A percentile compares a stretch with the other conserved stretches of the same genome.
phyloP scores from a whole-genome alignment of 2,797 vertebrate genomes.

The Gephyroberyx darwinii region DNA sequence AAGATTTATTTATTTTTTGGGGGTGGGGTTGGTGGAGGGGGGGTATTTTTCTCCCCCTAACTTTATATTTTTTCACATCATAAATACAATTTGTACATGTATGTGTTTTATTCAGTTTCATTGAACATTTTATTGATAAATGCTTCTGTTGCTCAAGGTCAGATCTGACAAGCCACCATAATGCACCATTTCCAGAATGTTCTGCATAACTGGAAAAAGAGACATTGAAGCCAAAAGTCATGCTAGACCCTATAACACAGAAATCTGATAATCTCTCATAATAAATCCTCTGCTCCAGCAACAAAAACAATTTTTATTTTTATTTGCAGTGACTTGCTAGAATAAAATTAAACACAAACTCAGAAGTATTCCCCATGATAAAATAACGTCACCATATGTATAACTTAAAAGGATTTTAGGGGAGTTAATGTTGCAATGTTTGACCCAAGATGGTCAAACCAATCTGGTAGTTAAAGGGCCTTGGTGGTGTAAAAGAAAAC shows the following conservation, averaged over 20 bases:
- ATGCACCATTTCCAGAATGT: neutral
- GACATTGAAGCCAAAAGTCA: constrained; percentile 14
- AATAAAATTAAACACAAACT: neutral
- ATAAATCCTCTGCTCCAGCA: constrained; percentile 31
- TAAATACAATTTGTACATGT: neutral
- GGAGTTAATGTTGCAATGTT: neutral
- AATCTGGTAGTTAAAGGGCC: neutral
- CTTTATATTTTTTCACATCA: neutral
- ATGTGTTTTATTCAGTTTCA: neutral
- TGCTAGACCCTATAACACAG: neutral
- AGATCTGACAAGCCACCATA: constrained; percentile 13
- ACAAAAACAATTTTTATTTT: neutral
- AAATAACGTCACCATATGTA: too few relatives aligned
- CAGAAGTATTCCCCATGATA: too few relatives aligned
- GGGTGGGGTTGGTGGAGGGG: too few relatives aligned
- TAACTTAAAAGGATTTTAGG: too few relatives aligned
- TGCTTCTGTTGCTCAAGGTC: constrained; percentile 61
- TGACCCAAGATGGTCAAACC: neutral
- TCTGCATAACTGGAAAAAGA: constrained; percentile 11
- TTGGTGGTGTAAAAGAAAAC: neutral
- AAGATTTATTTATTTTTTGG: constrained; percentile 11
- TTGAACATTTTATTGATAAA: constrained; percentile 2
- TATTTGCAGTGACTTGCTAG: neutral
- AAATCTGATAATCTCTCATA: constrained; percentile 43
- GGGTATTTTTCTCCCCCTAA: neutral